A percentile compares a stretch with the other conserved stretches of the same genome.
Evolutionary conservation across 92 coral and sea anemone species (phyloP).

Genomic region (Muricea muricata): DNA sequence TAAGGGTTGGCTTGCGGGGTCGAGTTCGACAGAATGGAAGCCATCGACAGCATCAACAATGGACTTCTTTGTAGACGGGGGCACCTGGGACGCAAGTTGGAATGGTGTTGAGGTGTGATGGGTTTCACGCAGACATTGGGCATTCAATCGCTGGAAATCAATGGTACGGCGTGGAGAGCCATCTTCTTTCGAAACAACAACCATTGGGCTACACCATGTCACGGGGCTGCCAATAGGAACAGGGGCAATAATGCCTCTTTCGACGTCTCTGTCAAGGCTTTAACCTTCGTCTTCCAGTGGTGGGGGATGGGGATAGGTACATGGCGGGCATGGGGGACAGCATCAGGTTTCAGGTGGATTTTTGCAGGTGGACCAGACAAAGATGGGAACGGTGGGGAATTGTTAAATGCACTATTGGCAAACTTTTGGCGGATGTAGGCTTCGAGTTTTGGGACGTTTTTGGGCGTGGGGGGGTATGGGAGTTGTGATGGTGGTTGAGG

Average conservation of each 20-base stretch:
- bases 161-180: conserved; percentile 28
- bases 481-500: conserved; percentile 13
- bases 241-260: not conserved
- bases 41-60: conserved; percentile 3
- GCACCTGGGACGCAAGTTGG: conserved; percentile 28
- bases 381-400: conserved; percentile 27
- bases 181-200: not conserved
- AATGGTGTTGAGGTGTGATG: conserved; percentile 14
- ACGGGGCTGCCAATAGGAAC: conserved; percentile 16
- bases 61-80: conserved; percentile 12
- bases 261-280: conserved; percentile 3
- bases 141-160: conserved; percentile 23
- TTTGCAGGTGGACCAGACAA: conserved; percentile 17
- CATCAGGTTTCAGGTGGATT: conserved; percentile 6
- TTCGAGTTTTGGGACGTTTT: conserved; percentile 20
- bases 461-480: conserved; percentile 14
- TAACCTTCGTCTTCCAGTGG: conserved; percentile 22
- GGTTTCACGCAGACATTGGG: conserved; percentile 4
- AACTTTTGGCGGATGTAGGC: conserved; percentile 16
- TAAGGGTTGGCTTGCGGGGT: not conserved
- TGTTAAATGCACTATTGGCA: conserved; percentile 12
- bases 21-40: not conserved
- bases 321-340: conserved; percentile 16
- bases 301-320: conserved; percentile 22
- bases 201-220: conserved; percentile 19